A percentile compares a stretch with the other conserved stretches of the same genome.
Evolutionary conservation across 2,113 vertebrate species (phyloP).

Genomic region (Chaetops frenatus): DNA sequence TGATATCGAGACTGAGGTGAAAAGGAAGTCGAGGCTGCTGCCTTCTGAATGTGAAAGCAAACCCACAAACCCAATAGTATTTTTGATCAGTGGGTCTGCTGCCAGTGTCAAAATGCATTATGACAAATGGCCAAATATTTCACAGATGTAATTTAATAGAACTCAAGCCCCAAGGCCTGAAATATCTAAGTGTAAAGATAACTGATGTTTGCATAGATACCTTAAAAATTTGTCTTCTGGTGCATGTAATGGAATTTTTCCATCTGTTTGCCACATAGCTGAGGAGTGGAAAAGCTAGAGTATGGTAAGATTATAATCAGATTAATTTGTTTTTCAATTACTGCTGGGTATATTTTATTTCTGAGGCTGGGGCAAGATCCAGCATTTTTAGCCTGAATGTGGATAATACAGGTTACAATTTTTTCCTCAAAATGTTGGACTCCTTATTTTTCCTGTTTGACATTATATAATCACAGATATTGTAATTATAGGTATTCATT

Average conservation of each 20-base stretch:
- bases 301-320: not conserved
- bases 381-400: not conserved
- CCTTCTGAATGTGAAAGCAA: not conserved
- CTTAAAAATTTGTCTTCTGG: not conserved
- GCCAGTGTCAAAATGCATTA: not conserved
- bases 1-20: not conserved
- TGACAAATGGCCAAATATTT: not conserved
- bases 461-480: not conserved
- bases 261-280: not conserved
- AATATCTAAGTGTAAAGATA: not conserved
- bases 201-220: not conserved
- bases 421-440: not conserved
- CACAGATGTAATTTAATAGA: not conserved
- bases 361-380: not conserved
- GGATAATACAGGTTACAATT: not conserved
- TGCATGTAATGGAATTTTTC: not conserved
- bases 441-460: constrained; percentile 12
- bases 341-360: not conserved
- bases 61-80: not conserved
- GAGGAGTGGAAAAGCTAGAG: not conserved
- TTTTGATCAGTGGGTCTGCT: not conserved
- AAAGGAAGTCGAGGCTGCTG: not conserved
- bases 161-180: not conserved
- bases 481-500: not conserved
- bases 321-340: constrained; percentile 12